Evolutionary conservation across 2,797 vertebrate species (phyloP).

Genomic region (Clarias fuscus): DNA sequence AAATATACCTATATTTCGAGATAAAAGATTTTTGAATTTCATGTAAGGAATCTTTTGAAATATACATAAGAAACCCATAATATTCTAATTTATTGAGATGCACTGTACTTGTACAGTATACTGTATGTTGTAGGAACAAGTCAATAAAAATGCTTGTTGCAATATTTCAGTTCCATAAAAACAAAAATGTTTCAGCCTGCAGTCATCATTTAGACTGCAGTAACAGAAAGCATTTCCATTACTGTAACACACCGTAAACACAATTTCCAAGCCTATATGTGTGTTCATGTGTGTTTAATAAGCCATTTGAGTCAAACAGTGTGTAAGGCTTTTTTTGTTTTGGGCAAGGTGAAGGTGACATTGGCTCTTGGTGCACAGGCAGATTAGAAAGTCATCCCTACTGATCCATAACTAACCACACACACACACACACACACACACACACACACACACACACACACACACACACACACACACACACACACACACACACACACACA

Average conservation of each 20-base stretch:
- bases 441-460: neutral
- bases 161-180: neutral
- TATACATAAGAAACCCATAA: too few relatives aligned
- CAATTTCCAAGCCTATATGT: neutral
- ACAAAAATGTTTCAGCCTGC: neutral
- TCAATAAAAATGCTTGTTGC: neutral
- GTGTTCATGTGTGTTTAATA: too few relatives aligned
- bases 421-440: neutral
- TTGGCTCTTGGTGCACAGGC: slow-evolving; percentile 6
- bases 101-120: too few relatives aligned
- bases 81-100: too few relatives aligned
- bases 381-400: slow-evolving; percentile 26
- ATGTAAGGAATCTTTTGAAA: too few relatives aligned
- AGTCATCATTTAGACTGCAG: neutral
- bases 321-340: neutral
- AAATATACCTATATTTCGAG: too few relatives aligned
- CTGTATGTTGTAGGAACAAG: neutral
- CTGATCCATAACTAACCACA: slow-evolving; percentile 30
- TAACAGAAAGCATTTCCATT: neutral
- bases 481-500: neutral
- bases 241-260: neutral
- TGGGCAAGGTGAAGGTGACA: slow-evolving; percentile 27
- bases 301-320: neutral
- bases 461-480: slow-evolving; percentile 5
- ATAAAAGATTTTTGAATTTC: too few relatives aligned